phyloP scores from a whole-genome alignment of 2,888 invertebrate genomes.

The Geophilus truncorum region DNA sequence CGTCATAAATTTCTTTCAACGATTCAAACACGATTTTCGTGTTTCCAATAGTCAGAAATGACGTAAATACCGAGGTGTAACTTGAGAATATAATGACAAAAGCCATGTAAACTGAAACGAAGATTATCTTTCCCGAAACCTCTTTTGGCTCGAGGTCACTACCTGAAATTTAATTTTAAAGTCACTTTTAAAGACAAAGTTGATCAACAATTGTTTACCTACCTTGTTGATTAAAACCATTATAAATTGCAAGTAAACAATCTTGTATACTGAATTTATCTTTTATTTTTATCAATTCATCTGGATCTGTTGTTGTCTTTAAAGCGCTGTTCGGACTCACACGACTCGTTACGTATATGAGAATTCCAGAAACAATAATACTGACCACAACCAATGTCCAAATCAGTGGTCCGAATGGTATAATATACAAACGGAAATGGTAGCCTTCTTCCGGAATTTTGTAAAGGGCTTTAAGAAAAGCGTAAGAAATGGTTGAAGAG shows the following conservation, averaged over 20 bases:
- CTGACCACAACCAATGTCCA: not conserved
- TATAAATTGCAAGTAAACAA: not conserved
- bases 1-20: not conserved
- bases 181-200: too few relatives aligned
- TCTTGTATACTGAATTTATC: not conserved
- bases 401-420: conserved; percentile 4
- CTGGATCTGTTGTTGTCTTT: not conserved
- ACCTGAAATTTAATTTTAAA: not conserved
- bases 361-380: not conserved
- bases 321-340: not conserved
- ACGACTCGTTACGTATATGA: not conserved
- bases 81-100: conserved; percentile 17
- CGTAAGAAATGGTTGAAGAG: not conserved
- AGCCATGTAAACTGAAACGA: not conserved
- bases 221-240: conserved; percentile 30
- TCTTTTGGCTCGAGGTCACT: conserved; percentile 7
- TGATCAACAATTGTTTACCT: not conserved
- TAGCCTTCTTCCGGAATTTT: not conserved
- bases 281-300: not conserved
- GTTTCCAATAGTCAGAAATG: not conserved
- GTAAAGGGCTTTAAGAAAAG: not conserved
- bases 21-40: not conserved
- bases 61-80: conserved; percentile 28
- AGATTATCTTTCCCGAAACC: conserved; percentile 28
- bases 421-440: not conserved